Base-by-base conservation (phyloP, 2,888 invertebrate species). In the Fragum whitleyi region DNA sequence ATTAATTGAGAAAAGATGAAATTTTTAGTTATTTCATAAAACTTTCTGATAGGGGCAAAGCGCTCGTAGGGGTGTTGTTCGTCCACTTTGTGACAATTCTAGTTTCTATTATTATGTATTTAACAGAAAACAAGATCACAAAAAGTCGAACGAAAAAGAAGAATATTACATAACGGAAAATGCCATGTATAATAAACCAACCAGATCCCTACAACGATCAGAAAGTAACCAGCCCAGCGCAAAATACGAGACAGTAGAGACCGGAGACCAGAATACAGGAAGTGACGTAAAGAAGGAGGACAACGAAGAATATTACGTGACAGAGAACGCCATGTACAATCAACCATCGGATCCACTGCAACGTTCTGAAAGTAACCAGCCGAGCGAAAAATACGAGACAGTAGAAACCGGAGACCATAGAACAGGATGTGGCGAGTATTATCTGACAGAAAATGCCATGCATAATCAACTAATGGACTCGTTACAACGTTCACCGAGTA, bases 321-420 rank as follows among this genome's bases (percentile, higher is more conserved):
- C 26, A 9, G 57, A 57, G 19, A 57, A 57, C 28, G 14, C 57
- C 26, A 57, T 57, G 57, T 57, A 57, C 19, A 57, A 57, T 28
- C 26, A 26, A 7, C 26, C 57, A 23, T 3, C 23, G 9, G 23
- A 2, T 2, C 9, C 57, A 7, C 57, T 28, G 28, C 57, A 57
- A 7, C 9, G 11, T 0, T 57, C 28, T 14, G 0, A 23, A 57
- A 28, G 28, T 26, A 23, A 26, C 28, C 57, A 23, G 26, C 57
- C 26, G 11, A 26, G 26, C 3, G 26, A 7, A 7, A 57, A 57
- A 3, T 57, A 57, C 57, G 26, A 57, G 21, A 5, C n/a, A 14
- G 47, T 47, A 47, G 47, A 47, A 9, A 3, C 47, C 14, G 47
- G 47, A n/a, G 14, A 47, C 5, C 47, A 47, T 5, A 47, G 14